A percentile compares a stretch with the other conserved stretches of the same genome.
These are phyloP conservation scores for Pterobdella sp. DNA, from an alignment of 2,888 invertebrate genomes.

Conservation along the genomic window DNA sequence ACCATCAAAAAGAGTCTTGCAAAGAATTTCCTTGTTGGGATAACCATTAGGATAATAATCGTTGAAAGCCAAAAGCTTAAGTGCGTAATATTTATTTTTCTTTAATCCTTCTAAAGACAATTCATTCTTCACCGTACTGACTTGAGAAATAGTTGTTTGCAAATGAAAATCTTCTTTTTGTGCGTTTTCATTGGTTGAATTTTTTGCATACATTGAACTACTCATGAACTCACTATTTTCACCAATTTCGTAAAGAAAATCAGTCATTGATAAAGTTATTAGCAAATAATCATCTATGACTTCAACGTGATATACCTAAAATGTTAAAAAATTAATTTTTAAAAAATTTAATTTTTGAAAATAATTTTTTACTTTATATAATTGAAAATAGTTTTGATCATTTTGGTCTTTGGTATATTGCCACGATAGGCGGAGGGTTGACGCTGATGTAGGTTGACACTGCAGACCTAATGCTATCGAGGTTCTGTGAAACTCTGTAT, in stretches of 20 bases:
- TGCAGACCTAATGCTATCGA: not conserved
- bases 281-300: too few relatives aligned
- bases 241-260: too few relatives aligned
- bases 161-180: not conserved
- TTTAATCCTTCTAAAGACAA: not conserved
- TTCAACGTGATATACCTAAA: not conserved
- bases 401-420: not conserved
- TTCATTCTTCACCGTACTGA: not conserved
- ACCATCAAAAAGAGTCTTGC: constrained; percentile 1
- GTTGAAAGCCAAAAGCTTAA: not conserved
- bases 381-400: not conserved
- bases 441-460: constrained; percentile 11
- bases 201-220: too few relatives aligned
- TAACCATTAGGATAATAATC: not conserved
- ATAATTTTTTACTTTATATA: too few relatives aligned
- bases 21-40: not conserved
- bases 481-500: not conserved
- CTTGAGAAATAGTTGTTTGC: not conserved
- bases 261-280: too few relatives aligned
- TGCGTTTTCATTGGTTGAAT: not conserved
- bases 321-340: not conserved
- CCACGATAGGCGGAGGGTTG: constrained; percentile 15
- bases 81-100: not conserved
- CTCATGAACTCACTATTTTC: too few relatives aligned
- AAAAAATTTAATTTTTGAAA: too few relatives aligned